Base-by-base conservation (phyloP, 2,113 vertebrate species). In the Alosa alosa region DNA sequence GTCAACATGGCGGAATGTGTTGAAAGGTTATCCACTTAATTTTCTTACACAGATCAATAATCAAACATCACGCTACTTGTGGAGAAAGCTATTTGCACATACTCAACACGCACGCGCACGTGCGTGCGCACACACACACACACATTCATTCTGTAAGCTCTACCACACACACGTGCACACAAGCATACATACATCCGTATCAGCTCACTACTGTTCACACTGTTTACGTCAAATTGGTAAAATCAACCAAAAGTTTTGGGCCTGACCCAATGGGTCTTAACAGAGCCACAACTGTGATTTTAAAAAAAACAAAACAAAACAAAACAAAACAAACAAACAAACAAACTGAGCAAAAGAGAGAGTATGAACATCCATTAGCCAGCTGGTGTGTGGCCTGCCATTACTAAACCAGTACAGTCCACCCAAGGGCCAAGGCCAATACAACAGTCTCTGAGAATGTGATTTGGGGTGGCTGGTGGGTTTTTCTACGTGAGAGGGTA, bases 291-390 rank as follows among this genome's bases (percentile, higher is more conserved):
- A 82, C 64, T 78, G n/a, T 81, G 90, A 90, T 90, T 87, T 88
- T 87, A 45, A 17, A 92, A 85, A 84, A n/a, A n/a, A n/a, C n/a
- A n/a, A n/a, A n/a, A n/a, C n/a, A n/a, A n/a, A 82, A 87, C 31
- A 90, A 92, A 90, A 91, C 41, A 5, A 82, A 82, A 86, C 46
- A 86, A 93, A 93, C 93, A 94, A 68, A 68, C 0, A 36, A 68
- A 83, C 84, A 68, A 86, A 84, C 82, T 82, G 47, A 83, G 46
- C 75, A 83, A 83, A 82, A 86, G 72, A 82, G 84, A 39, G 86
- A 93, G 92, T 94, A 94, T 93, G 36, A 92, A 95, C 93, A 95
- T 91, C 89, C 88, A 88, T 86, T 88, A 78, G 45, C 86, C 89
- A 83, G 83, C 88, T 89, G 89, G 89, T 89, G 8, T 86, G 84